Percentiles rank a stretch among this genome's conserved stretches.
Evolutionary conservation across 2,797 vertebrate genomes (phyloP).

Genomic region (Diglossa cyanea): DNA sequence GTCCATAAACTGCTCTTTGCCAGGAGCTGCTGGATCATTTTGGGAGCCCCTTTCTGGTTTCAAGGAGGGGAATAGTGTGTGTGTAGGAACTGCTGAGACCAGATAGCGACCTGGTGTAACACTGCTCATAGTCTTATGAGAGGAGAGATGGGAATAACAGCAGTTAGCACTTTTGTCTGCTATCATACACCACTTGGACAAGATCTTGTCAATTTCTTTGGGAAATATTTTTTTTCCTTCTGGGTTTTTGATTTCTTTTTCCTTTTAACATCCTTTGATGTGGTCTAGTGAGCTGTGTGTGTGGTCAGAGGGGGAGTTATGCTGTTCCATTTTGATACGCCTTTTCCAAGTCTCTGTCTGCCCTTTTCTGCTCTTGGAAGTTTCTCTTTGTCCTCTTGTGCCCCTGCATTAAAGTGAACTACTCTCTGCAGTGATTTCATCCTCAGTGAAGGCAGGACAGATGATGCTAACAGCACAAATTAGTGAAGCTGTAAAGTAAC

Average conservation of each 20-base stretch:
- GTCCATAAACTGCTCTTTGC: background rate
- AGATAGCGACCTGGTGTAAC: background rate
- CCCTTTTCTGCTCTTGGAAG: background rate
- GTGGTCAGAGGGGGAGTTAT: background rate
- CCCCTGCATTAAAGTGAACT: background rate
- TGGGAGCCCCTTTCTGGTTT: background rate
- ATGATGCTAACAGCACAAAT: background rate
- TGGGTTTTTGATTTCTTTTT: background rate
- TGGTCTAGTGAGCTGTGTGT: background rate
- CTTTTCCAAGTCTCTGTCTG: background rate
- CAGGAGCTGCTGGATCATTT: background rate
- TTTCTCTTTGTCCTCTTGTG: background rate
- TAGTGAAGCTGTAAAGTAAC: background rate
- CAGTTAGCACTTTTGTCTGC: background rate
- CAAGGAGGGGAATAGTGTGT: background rate
- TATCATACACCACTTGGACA: background rate
- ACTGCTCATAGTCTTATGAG: background rate
- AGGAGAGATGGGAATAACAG: background rate
- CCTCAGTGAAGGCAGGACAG: background rate
- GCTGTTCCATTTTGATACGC: background rate
- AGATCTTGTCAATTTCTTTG: background rate
- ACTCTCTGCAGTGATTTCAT: background rate
- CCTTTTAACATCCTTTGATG: background rate
- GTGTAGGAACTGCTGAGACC: background rate
- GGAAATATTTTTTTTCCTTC: background rate